These are phyloP conservation scores for Phrynosoma platyrhinos DNA, from an alignment of 2,113 vertebrate genomes.

Conservation along the genomic window DNA sequence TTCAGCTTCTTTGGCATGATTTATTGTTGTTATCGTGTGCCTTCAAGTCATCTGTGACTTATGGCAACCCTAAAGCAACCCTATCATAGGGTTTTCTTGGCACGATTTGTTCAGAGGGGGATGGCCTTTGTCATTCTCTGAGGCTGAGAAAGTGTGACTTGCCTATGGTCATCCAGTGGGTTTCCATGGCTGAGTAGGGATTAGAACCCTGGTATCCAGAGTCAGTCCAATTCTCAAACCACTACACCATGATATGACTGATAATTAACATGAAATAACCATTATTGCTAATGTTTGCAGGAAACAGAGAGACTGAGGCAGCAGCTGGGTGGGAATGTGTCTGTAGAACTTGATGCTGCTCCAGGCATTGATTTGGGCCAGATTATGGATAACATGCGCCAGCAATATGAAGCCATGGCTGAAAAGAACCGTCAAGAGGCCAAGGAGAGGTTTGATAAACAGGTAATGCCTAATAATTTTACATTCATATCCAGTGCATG, in stretches of 20 bases:
- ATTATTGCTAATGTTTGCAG: constrained; percentile 24
- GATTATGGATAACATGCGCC: constrained; percentile 82
- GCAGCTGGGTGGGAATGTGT: constrained; percentile 72
- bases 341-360: constrained; percentile 83
- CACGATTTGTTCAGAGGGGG: no score
- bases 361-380: constrained; percentile 75
- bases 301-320: constrained; percentile 49
- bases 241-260: neutral
- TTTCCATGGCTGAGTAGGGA: no score
- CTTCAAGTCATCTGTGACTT: no score
- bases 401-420: constrained; percentile 83
- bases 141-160: no score
- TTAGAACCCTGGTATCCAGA: no score
- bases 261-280: neutral
- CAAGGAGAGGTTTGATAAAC: constrained; percentile 78
- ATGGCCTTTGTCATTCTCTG: no score
- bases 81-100: no score
- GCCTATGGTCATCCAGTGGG: no score
- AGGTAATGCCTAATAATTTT: constrained; percentile 73
- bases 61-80: no score
- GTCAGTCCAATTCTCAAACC: no score
- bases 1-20: neutral
- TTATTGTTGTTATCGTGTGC: no score
- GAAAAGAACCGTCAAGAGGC: constrained; percentile 81
- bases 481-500: neutral